Evolutionary conservation across 2,888 invertebrate genomes (phyloP).

Genomic region (Odontocolon sp.): DNA sequence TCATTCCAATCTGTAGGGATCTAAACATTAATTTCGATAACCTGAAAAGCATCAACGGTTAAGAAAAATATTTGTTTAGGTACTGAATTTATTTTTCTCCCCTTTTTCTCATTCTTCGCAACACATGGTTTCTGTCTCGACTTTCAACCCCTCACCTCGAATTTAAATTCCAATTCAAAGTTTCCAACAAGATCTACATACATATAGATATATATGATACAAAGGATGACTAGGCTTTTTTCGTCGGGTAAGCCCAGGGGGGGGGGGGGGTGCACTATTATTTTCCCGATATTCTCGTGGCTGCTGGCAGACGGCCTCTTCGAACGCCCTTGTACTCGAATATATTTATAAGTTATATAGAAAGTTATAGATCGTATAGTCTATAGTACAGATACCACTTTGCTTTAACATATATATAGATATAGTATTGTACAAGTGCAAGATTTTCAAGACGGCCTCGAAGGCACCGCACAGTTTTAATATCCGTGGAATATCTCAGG

Average conservation of each 20-base stretch:
- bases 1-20: too few species aligned
- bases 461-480: slow-evolving; percentile 42
- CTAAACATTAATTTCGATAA: too few species aligned
- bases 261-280: slow-evolving; percentile 26
- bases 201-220: slow-evolving; percentile 23
- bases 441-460: slow-evolving; percentile 29
- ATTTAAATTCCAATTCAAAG: slow-evolving; percentile 56
- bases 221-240: slow-evolving; percentile 2
- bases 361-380: slow-evolving; percentile 50
- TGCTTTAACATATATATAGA: background rate
- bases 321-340: slow-evolving; percentile 29
- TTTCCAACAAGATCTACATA: slow-evolving; percentile 36
- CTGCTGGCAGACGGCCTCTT: slow-evolving; percentile 24
- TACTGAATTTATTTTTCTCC: background rate
- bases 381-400: slow-evolving; percentile 1
- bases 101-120: background rate
- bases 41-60: too few species aligned
- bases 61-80: too few species aligned
- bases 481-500: slow-evolving; percentile 52
- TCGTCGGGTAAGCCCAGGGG: background rate
- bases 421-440: slow-evolving; percentile 23
- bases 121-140: slow-evolving; percentile 5
- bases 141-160: slow-evolving; percentile 21
- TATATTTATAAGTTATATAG: slow-evolving; percentile 54
- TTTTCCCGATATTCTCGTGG: slow-evolving; percentile 39